phyloP scores from a whole-genome alignment of 1,140 invertebrate species.

The Drosophila chauvacae region DNA sequence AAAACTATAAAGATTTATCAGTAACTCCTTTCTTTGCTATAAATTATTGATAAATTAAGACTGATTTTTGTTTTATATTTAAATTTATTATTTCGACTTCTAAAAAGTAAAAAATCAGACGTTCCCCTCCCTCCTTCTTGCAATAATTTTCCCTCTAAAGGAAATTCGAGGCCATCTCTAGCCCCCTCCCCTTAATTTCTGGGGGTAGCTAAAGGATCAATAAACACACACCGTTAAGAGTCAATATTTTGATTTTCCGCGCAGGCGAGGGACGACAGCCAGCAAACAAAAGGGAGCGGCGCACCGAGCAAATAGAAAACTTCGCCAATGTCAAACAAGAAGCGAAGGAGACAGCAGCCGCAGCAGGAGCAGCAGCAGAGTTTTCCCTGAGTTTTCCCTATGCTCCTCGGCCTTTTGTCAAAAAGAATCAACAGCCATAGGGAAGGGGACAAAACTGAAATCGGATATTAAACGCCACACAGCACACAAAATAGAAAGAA shows the following conservation, averaged over 20 bases:
- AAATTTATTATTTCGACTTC: background rate
- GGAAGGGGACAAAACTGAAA: slow-evolving; percentile 59
- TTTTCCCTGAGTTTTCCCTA: slow-evolving; percentile 32
- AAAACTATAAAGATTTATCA: background rate
- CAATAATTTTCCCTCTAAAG: background rate
- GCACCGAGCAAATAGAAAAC: slow-evolving; percentile 71
- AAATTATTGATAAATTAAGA: background rate
- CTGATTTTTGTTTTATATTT: background rate
- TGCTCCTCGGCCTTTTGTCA: slow-evolving; percentile 43
- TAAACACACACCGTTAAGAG: slow-evolving; percentile 69
- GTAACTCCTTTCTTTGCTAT: too few species aligned
- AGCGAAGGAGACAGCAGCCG: slow-evolving; percentile 12
- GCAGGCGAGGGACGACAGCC: slow-evolving; percentile 43
- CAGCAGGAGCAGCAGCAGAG: slow-evolving; percentile 9
- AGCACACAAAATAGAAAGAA: slow-evolving; percentile 12
- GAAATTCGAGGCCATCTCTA: background rate
- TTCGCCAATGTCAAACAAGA: slow-evolving; percentile 50
- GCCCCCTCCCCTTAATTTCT: slow-evolving; percentile 1
- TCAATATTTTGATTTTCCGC: slow-evolving; percentile 75
- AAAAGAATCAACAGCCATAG: slow-evolving; percentile 39
- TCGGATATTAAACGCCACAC: slow-evolving; percentile 79
- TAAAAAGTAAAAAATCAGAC: too few species aligned
- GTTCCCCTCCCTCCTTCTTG: too few species aligned
- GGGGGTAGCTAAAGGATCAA: slow-evolving; percentile 47
- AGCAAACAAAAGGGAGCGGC: slow-evolving; percentile 57